Evolutionary conservation across 2,113 vertebrate species (phyloP).

Genomic region (Crotalus tigris): DNA sequence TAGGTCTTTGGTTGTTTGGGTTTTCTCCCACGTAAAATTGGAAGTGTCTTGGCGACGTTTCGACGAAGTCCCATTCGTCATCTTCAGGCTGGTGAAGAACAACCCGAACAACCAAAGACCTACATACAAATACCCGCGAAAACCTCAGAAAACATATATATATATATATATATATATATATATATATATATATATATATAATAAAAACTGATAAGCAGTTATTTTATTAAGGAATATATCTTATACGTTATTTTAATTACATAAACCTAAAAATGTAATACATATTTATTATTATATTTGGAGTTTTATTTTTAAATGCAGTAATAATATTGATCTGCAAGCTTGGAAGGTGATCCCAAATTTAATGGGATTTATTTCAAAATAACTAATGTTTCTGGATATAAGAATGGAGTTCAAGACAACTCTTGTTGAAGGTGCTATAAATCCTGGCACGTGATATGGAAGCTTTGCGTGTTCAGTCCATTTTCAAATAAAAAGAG

Average conservation of each 20-base stretch:
- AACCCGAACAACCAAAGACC: too few species aligned
- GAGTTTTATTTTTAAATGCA: not conserved
- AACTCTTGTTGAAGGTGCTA: not conserved
- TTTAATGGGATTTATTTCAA: not conserved
- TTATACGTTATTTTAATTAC: not conserved
- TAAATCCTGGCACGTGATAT: not conserved
- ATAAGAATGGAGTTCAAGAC: too few species aligned
- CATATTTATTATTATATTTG: not conserved
- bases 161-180: too few species aligned
- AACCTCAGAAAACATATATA: too few species aligned
- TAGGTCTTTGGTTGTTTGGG: too few species aligned
- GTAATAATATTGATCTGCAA: not conserved
- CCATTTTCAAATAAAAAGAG: not conserved
- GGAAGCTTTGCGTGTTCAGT: not conserved
- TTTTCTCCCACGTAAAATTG: too few species aligned
- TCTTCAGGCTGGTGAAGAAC: too few species aligned
- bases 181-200: too few species aligned
- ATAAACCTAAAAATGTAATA: not conserved
- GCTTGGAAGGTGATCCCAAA: not conserved
- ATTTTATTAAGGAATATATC: not conserved
- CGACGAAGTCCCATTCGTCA: too few species aligned
- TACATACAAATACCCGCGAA: too few species aligned
- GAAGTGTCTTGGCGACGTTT: too few species aligned
- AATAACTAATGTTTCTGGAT: not conserved
- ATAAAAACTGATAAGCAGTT: too few species aligned